A percentile compares a stretch with the other conserved stretches of the same genome.
Conservation (phyloP, 2,888 invertebrate species). For the Eremobia ochroleuca region DNA sequence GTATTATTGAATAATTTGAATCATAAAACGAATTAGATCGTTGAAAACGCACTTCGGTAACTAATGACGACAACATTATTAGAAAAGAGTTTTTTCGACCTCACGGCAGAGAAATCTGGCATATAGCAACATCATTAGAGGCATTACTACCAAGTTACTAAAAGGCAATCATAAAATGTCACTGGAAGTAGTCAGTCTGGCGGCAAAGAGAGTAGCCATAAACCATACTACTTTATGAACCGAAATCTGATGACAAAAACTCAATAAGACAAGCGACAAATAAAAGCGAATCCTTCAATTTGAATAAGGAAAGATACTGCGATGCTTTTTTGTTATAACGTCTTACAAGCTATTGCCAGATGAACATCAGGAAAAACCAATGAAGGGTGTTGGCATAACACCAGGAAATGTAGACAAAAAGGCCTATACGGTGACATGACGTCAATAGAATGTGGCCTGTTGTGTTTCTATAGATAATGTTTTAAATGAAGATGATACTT, state of each 20-base stretch:
- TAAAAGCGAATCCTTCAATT: not conserved
- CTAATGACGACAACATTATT: constrained; percentile 23
- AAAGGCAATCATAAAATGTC: not conserved
- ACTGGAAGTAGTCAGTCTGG: not conserved
- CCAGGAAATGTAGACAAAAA: constrained; percentile 24
- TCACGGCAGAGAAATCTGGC: not conserved
- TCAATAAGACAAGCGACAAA: not conserved
- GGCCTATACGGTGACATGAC: constrained; percentile 9
- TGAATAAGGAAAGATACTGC: not conserved
- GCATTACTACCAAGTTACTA: not conserved
- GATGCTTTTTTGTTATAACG: not conserved
- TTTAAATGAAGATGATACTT: too few species aligned
- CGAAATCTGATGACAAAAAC: not conserved
- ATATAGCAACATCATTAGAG: not conserved
- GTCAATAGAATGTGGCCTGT: not conserved
- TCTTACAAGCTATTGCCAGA: not conserved
- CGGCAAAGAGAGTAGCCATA: not conserved
- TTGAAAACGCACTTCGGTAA: constrained; percentile 53
- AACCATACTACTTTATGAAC: not conserved
- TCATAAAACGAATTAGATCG: constrained; percentile 54
- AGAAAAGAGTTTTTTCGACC: not conserved
- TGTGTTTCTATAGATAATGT: not conserved
- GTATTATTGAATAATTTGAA: constrained; percentile 56
- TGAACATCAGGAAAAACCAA: constrained; percentile 36
- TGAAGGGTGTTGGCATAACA: constrained; percentile 35